These are phyloP conservation scores for Bombylius major DNA, from an alignment of 2,888 invertebrate genomes.

Conservation along the genomic window DNA sequence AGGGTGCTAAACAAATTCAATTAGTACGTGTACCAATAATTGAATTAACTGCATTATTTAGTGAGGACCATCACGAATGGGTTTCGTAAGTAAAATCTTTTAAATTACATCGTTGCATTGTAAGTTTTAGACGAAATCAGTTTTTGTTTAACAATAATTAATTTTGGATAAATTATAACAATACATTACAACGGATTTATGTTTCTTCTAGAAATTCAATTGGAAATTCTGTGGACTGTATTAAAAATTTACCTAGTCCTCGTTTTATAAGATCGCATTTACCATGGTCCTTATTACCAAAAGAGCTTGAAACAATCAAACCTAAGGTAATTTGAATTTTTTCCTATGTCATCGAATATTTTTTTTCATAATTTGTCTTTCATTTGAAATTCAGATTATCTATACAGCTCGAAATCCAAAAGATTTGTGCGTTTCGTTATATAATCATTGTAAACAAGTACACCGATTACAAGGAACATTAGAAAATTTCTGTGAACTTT, in stretches of 20 bases:
- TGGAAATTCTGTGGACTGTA: conserved; percentile 60
- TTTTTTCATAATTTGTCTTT: background rate
- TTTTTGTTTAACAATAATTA: too few relatives aligned
- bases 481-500: conserved; percentile 62
- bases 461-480: conserved; percentile 55
- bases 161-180: too few relatives aligned
- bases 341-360: background rate
- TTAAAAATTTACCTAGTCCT: conserved; percentile 53
- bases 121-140: too few relatives aligned
- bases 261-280: conserved; percentile 65
- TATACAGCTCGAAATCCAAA: conserved; percentile 84
- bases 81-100: conserved; percentile 37
- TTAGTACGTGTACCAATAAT: conserved; percentile 55
- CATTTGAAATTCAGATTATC: conserved; percentile 47
- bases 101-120: too few relatives aligned
- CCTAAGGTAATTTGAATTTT: conserved; percentile 47
- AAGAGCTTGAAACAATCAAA: conserved; percentile 47
- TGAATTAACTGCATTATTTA: conserved; percentile 54
- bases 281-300: conserved; percentile 53
- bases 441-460: conserved; percentile 63
- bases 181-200: background rate
- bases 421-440: conserved; percentile 80
- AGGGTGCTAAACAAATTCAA: conserved; percentile 48
- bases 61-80: conserved; percentile 47
- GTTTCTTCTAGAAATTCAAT: conserved; percentile 25